Evolutionary conservation across 2,888 invertebrate species (phyloP).

Genomic region (Drosophila flavopinicola): DNA sequence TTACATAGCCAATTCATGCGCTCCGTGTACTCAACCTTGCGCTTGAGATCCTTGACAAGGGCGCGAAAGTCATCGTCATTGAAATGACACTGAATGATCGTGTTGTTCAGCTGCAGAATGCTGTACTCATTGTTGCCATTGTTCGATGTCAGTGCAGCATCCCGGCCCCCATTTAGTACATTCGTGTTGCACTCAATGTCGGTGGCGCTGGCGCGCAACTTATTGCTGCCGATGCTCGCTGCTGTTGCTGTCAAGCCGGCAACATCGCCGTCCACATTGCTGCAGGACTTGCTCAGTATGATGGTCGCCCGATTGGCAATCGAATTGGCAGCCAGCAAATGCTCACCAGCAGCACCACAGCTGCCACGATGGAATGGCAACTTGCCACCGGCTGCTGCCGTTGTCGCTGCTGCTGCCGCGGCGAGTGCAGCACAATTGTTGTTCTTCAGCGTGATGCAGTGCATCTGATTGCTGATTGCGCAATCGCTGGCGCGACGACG

Average conservation of each 20-base stretch:
- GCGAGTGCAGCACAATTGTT: slow-evolving; percentile 79
- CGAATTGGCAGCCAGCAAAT: slow-evolving; percentile 82
- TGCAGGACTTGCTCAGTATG: slow-evolving; percentile 83
- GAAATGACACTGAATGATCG: slow-evolving; percentile 84
- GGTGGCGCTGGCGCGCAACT: slow-evolving; percentile 69
- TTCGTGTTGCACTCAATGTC: slow-evolving; percentile 72
- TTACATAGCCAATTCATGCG: slow-evolving; percentile 85
- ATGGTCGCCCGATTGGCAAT: slow-evolving; percentile 83
- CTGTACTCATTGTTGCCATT: slow-evolving; percentile 83
- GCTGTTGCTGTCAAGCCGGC: slow-evolving; percentile 16
- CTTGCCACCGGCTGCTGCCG: slow-evolving; percentile 46
- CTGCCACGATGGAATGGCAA: slow-evolving; percentile 83
- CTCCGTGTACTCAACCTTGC: slow-evolving; percentile 84
- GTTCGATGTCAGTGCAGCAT: slow-evolving; percentile 56
- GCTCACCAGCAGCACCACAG: slow-evolving; percentile 83
- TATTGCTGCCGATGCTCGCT: slow-evolving; percentile 43
- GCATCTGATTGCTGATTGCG: slow-evolving; percentile 76
- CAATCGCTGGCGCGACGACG: slow-evolving; percentile 82
- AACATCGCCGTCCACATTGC: slow-evolving; percentile 80
- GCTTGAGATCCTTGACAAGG: slow-evolving; percentile 83
- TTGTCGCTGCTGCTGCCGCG: too few relatives aligned
- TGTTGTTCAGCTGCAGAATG: slow-evolving; percentile 83
- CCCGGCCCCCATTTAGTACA: slow-evolving; percentile 52
- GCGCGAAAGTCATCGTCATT: slow-evolving; percentile 84
- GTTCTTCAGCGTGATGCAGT: slow-evolving; percentile 81